Conservation (phyloP, 2,797 vertebrate species). For the Acropternis orthonyx region DNA sequence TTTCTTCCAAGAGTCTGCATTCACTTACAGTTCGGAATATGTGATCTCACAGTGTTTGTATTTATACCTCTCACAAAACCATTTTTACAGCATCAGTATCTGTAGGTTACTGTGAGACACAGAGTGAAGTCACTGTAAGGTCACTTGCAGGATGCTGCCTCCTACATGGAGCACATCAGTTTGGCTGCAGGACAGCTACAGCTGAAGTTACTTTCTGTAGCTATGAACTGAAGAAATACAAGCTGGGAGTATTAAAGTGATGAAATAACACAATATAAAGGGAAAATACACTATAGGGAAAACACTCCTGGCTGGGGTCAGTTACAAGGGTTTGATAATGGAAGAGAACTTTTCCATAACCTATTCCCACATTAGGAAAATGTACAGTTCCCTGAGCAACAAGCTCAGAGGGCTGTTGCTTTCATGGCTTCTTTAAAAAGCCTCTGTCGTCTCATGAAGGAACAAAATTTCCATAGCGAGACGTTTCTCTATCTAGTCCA, state of each 20-base stretch:
- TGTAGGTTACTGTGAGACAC: constrained; percentile 50
- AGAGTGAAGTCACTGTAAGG: neutral
- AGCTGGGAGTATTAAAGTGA: neutral
- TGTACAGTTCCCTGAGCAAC: neutral
- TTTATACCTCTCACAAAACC: constrained; percentile 67
- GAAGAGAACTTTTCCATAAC: neutral
- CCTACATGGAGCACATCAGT: neutral
- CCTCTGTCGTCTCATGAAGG: neutral
- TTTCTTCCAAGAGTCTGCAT: constrained; percentile 76
- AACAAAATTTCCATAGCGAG: neutral
- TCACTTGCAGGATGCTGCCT: constrained; percentile 30
- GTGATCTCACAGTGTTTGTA: constrained; percentile 78
- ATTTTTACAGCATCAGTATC: constrained; percentile 57
- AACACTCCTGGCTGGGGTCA: neutral
- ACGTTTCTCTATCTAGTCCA: neutral
- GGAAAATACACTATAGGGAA: neutral
- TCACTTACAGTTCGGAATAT: constrained; percentile 71
- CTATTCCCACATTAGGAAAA: neutral
- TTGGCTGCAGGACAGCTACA: constrained; percentile 20
- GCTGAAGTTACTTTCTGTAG: neutral
- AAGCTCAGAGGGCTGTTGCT: neutral
- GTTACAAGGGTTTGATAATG: neutral
- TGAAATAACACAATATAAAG: constrained; percentile 45
- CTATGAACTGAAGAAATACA: neutral
- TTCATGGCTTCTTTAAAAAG: neutral